These are phyloP conservation scores for Caenorhabditis angaria DNA, from an alignment of 2,888 invertebrate species.

Conservation along the genomic window DNA sequence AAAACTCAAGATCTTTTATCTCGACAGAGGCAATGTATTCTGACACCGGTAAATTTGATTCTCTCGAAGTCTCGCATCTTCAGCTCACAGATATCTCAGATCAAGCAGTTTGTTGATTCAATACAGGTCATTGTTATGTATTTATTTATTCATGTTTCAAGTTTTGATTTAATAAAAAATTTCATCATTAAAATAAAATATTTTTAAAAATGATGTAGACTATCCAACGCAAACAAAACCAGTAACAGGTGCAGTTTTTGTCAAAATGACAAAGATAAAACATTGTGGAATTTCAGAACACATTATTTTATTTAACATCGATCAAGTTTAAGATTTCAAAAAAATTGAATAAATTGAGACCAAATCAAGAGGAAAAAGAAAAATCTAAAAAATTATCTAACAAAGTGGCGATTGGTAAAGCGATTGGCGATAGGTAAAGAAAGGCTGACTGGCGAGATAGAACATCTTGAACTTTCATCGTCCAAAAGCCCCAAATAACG, in stretches of 20 bases:
- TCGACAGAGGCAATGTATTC: constrained; percentile 42
- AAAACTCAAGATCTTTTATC: constrained; percentile 37
- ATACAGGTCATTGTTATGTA: constrained; percentile 3
- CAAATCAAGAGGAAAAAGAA: too few species aligned
- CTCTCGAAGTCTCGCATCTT: constrained; percentile 7
- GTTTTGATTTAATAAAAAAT: not conserved
- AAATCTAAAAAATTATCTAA: too few species aligned
- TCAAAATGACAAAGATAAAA: too few species aligned
- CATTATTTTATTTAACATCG: too few species aligned
- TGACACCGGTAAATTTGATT: constrained; percentile 6
- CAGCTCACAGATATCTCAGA: constrained; percentile 3
- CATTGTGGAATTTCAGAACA: too few species aligned
- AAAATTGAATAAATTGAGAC: too few species aligned
- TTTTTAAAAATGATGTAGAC: too few species aligned
- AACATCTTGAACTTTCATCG: constrained; percentile 31
- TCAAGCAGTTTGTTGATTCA: constrained; percentile 13
- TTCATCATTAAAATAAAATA: too few species aligned
- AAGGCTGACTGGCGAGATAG: constrained; percentile 44
- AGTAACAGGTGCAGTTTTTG: not conserved
- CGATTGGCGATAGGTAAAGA: too few species aligned
- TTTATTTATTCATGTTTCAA: constrained; percentile 2
- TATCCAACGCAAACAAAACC: too few species aligned
- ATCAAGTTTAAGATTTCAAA: too few species aligned
- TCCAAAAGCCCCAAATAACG: constrained; percentile 79
- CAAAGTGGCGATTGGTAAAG: too few species aligned